These are phyloP conservation scores for Pristionchus mayeri DNA, from an alignment of 2,888 invertebrate genomes.

Conservation along the genomic window DNA sequence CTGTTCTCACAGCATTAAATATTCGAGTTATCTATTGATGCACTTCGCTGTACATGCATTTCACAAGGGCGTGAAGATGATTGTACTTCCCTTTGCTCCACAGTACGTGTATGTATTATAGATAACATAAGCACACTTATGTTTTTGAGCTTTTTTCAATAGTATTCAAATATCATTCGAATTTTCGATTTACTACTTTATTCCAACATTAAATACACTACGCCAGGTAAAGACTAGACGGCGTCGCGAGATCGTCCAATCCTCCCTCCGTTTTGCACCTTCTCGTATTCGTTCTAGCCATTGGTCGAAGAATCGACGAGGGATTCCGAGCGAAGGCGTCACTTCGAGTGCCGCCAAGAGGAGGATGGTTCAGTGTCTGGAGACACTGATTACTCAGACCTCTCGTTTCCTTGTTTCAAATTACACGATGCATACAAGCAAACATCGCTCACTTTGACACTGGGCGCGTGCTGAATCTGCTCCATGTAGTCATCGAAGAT, in stretches of 20 bases:
- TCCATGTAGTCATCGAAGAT: conserved; percentile 45
- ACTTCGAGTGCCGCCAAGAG: background rate
- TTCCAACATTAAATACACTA: background rate
- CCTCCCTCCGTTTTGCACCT: conserved; percentile 11
- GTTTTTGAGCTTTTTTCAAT: too few species aligned
- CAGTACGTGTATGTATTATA: too few species aligned
- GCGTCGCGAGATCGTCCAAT: background rate
- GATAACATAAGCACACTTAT: too few species aligned
- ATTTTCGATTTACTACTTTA: background rate
- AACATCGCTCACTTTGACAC: background rate
- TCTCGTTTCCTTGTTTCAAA: too few species aligned
- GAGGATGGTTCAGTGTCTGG: conserved; percentile 20
- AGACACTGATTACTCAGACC: background rate
- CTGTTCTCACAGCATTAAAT: too few species aligned
- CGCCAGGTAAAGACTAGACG: background rate
- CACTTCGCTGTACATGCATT: too few species aligned
- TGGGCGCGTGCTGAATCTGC: conserved; percentile 27
- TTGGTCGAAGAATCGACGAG: background rate
- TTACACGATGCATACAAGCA: background rate
- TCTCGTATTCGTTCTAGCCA: background rate
- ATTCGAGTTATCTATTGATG: too few species aligned
- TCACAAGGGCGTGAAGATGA: too few species aligned
- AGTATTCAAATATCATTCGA: too few species aligned
- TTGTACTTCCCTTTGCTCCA: too few species aligned
- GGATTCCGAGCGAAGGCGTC: background rate